These are phyloP conservation scores for Arbacia lixula DNA, from an alignment of 53 echinoderm and acorn worm species.

Conservation along the genomic window DNA sequence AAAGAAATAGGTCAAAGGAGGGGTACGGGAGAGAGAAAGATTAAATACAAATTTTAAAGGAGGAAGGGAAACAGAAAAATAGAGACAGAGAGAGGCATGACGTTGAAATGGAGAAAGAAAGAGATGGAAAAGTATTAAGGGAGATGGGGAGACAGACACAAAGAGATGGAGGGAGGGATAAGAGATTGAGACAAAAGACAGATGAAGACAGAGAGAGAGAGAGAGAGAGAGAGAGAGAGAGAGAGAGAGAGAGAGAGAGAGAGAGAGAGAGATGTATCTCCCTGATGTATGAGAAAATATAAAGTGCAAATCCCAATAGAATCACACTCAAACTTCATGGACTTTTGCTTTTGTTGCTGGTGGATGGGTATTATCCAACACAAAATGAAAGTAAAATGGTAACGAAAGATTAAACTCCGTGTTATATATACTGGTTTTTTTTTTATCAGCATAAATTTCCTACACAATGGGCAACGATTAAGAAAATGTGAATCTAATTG, in stretches of 20 bases:
- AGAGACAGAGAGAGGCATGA: background rate
- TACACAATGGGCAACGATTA: too few relatives aligned
- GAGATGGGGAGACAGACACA: background rate
- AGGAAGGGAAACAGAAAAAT: background rate
- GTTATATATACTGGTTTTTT: too few relatives aligned
- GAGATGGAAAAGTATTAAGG: background rate
- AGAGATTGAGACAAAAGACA: background rate
- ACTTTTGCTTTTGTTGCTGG: too few relatives aligned
- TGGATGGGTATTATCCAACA: too few relatives aligned
- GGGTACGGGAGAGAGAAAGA: background rate
- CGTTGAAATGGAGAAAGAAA: background rate
- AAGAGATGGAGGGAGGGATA: background rate
- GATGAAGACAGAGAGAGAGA: background rate
- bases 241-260: background rate
- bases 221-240: background rate
- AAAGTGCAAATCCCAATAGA: too few relatives aligned
- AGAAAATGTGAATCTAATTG: too few relatives aligned
- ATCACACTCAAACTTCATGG: too few relatives aligned
- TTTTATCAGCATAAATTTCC: too few relatives aligned
- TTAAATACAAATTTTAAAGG: background rate
- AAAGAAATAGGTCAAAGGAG: background rate
- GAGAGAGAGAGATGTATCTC: conserved; percentile 1
- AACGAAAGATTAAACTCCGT: too few relatives aligned
- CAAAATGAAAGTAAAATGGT: too few relatives aligned
- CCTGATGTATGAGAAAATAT: too few relatives aligned